phyloP scores from a whole-genome alignment of 2,113 vertebrate genomes.

The Quiscalus mexicanus region DNA sequence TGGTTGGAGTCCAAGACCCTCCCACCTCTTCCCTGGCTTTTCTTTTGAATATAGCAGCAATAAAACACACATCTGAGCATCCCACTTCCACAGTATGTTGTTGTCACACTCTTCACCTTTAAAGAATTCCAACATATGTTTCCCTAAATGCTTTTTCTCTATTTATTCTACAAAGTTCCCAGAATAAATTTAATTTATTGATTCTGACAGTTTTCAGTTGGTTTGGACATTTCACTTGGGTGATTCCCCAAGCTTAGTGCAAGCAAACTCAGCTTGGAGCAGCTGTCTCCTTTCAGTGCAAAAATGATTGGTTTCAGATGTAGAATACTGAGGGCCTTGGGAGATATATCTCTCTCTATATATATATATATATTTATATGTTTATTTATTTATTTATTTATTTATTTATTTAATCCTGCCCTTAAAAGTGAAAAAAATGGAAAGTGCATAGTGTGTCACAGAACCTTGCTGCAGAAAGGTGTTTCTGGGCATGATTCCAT shows the following conservation, averaged over 20 bases:
- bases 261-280: not conserved
- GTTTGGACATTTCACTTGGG: conserved; percentile 34
- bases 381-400: too few species aligned
- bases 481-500: not conserved
- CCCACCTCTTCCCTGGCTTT: conserved; percentile 40
- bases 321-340: not conserved
- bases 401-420: not conserved
- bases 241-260: conserved; percentile 18
- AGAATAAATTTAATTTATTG: conserved; percentile 45
- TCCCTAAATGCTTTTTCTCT: not conserved
- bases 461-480: not conserved
- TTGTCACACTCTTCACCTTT: conserved; percentile 62
- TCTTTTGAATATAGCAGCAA: conserved; percentile 1
- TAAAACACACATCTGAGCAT: conserved; percentile 39
- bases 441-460: rapidly evolving
- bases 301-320: not conserved
- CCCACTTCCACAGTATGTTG: conserved; percentile 61
- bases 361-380: not conserved
- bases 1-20: conserved; percentile 39
- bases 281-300: not conserved
- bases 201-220: conserved; percentile 41
- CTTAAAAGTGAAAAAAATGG: not conserved
- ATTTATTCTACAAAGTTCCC: conserved; percentile 16
- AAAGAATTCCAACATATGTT: conserved; percentile 55
- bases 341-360: not conserved